A percentile compares a stretch with the other conserved stretches of the same genome.
These are phyloP conservation scores for Troides oblongomaculatus DNA, from an alignment of 2,888 invertebrate species.

Conservation along the genomic window DNA sequence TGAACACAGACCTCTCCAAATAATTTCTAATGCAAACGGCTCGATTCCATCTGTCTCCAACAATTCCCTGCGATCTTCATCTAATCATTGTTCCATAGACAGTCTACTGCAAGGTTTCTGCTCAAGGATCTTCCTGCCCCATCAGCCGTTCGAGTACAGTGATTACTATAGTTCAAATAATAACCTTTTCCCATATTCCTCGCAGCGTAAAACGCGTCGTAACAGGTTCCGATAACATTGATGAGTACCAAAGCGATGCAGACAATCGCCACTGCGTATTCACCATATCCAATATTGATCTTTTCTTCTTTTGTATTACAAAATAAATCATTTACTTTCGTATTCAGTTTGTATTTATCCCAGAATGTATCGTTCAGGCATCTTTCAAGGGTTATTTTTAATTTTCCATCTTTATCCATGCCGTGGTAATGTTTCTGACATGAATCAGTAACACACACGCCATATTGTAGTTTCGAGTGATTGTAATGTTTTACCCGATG, in stretches of 20 bases:
- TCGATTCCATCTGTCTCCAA: too few relatives aligned
- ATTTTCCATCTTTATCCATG: conserved; percentile 32
- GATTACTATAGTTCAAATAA: too few relatives aligned
- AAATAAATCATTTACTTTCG: conserved; percentile 41
- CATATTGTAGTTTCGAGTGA: conserved; percentile 39
- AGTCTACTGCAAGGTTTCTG: too few relatives aligned
- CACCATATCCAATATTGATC: conserved; percentile 43
- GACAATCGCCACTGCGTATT: conserved; percentile 49
- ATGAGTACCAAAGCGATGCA: conserved; percentile 50
- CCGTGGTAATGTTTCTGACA: conserved; percentile 34
- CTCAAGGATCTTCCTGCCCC: too few relatives aligned
- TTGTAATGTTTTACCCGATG: conserved; percentile 40
- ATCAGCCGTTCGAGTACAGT: too few relatives aligned
- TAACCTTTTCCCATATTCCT: conserved; percentile 26
- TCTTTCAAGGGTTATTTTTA: conserved; percentile 37
- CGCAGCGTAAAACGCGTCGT: conserved; percentile 40
- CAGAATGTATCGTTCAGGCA: conserved; percentile 50
- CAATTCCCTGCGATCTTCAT: too few relatives aligned
- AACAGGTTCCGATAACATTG: conserved; percentile 56
- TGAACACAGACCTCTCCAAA: too few relatives aligned
- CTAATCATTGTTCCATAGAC: too few relatives aligned
- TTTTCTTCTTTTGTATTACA: conserved; percentile 51
- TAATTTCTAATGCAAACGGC: too few relatives aligned
- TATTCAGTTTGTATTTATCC: conserved; percentile 52
- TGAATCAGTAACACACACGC: conserved; percentile 40